Evolutionary conservation across 53 echinoderm and acorn worm species (phyloP).

Genomic region (Patiria pectinifera): DNA sequence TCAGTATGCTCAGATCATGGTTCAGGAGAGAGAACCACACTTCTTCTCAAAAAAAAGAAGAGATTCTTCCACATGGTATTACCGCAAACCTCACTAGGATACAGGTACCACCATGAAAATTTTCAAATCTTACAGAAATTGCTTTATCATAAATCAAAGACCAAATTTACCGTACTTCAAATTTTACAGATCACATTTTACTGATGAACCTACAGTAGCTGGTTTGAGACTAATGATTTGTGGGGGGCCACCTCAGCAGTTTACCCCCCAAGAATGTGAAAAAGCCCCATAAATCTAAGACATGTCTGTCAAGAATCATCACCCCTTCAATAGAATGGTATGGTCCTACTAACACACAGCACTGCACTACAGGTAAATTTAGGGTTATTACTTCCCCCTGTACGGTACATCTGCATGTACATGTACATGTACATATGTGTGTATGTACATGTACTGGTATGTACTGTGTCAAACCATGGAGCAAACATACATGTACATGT

Average conservation of each 20-base stretch:
- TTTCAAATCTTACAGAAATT: too few species aligned
- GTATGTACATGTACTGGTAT: not conserved
- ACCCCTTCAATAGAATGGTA: conserved; percentile 14
- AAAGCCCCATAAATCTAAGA: not conserved
- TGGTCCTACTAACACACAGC: not conserved
- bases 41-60: too few species aligned
- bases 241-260: not conserved
- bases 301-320: not conserved
- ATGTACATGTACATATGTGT: not conserved
- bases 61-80: too few species aligned
- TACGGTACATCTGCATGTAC: not conserved
- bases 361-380: not conserved
- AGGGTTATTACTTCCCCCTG: not conserved
- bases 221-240: not conserved
- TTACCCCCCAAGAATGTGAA: not conserved
- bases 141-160: too few species aligned
- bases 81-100: too few species aligned
- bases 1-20: too few species aligned
- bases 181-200: too few species aligned
- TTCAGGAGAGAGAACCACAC: too few species aligned
- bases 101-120: too few species aligned
- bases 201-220: not conserved
- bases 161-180: too few species aligned
- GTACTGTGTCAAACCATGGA: not conserved
- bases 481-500: too few species aligned